A percentile compares a stretch with the other conserved stretches of the same genome.
Evolutionary conservation across 2,888 invertebrate species (phyloP).

Genomic region (Pilophorus perplexus): DNA sequence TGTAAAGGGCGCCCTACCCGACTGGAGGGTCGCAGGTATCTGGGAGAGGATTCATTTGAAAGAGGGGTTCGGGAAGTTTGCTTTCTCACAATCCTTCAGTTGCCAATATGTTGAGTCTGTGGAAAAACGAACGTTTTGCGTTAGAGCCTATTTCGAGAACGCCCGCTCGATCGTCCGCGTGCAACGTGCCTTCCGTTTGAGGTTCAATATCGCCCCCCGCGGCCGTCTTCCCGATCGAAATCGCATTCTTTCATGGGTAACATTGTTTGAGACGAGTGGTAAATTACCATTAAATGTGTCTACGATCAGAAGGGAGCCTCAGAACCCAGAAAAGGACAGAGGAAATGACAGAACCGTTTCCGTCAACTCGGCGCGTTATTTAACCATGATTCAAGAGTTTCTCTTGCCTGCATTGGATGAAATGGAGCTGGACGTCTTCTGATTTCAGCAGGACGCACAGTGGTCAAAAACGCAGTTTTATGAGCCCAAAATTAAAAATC

Average conservation of each 20-base stretch:
- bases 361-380: conserved; percentile 29
- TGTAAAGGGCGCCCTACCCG: conserved; percentile 26
- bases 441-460: conserved; percentile 13
- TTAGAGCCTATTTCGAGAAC: conserved; percentile 21
- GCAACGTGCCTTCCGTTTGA: conserved; percentile 19
- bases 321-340: no score
- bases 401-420: conserved; percentile 21
- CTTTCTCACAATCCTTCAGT: conserved; percentile 12
- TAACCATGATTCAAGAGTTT: conserved; percentile 34
- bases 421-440: conserved; percentile 2
- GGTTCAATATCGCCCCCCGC: no score
- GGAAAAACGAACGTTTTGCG: conserved; percentile 23
- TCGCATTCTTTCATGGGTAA: no score
- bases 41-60: conserved; percentile 32
- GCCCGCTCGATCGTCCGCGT: conserved; percentile 1
- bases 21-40: conserved; percentile 8
- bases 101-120: conserved; percentile 26
- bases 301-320: no score
- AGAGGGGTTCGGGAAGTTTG: conserved; percentile 23
- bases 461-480: no score
- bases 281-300: no score
- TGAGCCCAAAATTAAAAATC: no score
- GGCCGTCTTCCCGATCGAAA: no score
- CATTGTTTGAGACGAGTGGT: no score
- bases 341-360: conserved; percentile 28